Evolutionary conservation across 2,797 vertebrate genomes (phyloP).

Genomic region (Microctenopoma stevenorrisi): DNA sequence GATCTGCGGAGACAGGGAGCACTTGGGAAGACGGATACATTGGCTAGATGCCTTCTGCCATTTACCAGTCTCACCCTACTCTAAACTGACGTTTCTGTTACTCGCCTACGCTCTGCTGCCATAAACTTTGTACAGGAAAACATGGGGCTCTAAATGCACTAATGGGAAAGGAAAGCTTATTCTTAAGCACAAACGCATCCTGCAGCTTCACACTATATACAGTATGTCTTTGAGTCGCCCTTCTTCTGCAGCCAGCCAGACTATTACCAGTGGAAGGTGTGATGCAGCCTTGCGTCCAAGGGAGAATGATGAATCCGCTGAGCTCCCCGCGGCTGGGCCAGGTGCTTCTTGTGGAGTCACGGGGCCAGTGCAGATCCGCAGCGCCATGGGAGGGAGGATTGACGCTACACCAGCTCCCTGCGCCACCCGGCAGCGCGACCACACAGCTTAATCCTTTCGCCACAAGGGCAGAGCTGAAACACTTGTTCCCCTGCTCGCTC

Average conservation of each 20-base stretch:
- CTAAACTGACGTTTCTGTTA: constrained; percentile 83
- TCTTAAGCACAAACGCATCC: constrained; percentile 39
- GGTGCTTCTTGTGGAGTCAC: constrained; percentile 60
- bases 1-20: constrained; percentile 89
- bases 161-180: constrained; percentile 12
- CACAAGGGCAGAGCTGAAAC: constrained; percentile 60
- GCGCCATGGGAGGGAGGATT: constrained; percentile 60
- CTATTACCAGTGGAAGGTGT: constrained; percentile 36
- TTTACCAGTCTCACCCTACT: constrained; percentile 87
- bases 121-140: constrained; percentile 54
- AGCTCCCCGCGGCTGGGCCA: constrained; percentile 63
- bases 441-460: constrained; percentile 72
- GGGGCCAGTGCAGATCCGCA: constrained; percentile 39
- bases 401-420: constrained; percentile 53
- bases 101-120: constrained; percentile 44
- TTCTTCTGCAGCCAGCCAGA: constrained; percentile 43
- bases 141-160: constrained; percentile 31
- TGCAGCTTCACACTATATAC: constrained; percentile 25
- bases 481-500: constrained; percentile 53
- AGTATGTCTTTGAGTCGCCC: constrained; percentile 61
- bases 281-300: constrained; percentile 34
- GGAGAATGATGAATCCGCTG: constrained; percentile 50
- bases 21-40: constrained; percentile 89
- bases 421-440: constrained; percentile 63
- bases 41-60: constrained; percentile 87